phyloP scores from a whole-genome alignment of 2,888 invertebrate species.

The Cephonodes hylas region DNA sequence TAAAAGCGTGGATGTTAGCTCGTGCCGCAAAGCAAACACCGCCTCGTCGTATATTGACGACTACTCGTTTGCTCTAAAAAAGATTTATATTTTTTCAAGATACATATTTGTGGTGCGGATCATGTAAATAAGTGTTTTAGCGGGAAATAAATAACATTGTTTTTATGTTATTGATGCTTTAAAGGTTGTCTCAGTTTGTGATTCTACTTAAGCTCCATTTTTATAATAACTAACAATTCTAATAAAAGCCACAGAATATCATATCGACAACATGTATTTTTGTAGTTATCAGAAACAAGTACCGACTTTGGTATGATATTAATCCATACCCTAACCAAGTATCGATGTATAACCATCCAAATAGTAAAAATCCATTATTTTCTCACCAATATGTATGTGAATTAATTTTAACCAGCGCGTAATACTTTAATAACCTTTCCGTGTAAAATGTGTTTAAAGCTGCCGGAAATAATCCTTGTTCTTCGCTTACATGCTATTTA shows the following conservation, averaged over 20 bases:
- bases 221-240: too few relatives aligned
- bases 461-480: neutral
- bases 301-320: too few relatives aligned
- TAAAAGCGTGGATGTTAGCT: slow-evolving; percentile 43
- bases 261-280: too few relatives aligned
- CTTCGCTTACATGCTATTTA: neutral
- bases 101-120: slow-evolving; percentile 1
- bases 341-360: too few relatives aligned
- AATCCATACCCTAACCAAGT: neutral
- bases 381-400: neutral
- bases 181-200: neutral
- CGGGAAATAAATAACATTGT: neutral
- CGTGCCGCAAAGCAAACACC: slow-evolving; percentile 39
- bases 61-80: slow-evolving; percentile 17
- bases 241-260: neutral
- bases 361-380: too few relatives aligned
- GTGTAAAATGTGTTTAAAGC: neutral
- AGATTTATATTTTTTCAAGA: slow-evolving; percentile 3
- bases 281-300: too few relatives aligned
- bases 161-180: neutral
- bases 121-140: neutral
- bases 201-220: too few relatives aligned
- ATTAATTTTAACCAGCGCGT: neutral
- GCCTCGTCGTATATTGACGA: slow-evolving; percentile 42
- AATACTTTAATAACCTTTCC: neutral